Evolutionary conservation across 2,797 vertebrate species (phyloP), one percentile per base, ranked within the genome.

Genomic region (Alectoris magna): DNA sequence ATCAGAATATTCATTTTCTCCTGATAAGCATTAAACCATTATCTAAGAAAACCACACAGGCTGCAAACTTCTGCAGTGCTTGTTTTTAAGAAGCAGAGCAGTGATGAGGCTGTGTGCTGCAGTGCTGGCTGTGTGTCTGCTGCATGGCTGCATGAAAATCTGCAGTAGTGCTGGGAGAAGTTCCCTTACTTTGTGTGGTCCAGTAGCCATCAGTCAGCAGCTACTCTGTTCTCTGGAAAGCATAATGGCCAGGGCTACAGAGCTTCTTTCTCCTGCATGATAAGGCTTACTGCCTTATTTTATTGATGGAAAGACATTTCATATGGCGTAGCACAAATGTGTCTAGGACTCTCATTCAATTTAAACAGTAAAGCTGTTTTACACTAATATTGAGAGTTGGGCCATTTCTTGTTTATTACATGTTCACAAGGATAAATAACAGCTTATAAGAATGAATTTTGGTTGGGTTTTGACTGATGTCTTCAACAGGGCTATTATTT

Each of bases 91-190:
- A 31, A 7, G 34, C 4, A 29, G 39, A 9, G 19, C 0, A 0
- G 12, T 1, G 10, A 80, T 31, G 70, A 72, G 68, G 14, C 79
- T 91, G 78, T 62, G 14, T 79, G 79, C 51, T 89, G 89, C 91
- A 81, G 63, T 88, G 69, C 83, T 80, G 62, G 26, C 59, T 10
- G 72, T 53, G 87, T 84, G 77, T 2, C 2, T 27, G 44, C 87
- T 93, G 92, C 53, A 6, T 74, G 56, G 53, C 64, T 1, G 2
- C 38, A 3, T 38, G 51, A 76, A 78, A 67, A 63, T 93, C 94
- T 95, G 91, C 89, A 78, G 79, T 76, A 63, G 66, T 88, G 70
- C 73, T 74, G 84, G 59, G 64, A 70, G 10, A 66, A 22, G 34
- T 87, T 91, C 36, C 64, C 36, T 8, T 74, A 14, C 22, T 62